Conservation (phyloP, 2,888 invertebrate species). For the Pheosia tremula region DNA sequence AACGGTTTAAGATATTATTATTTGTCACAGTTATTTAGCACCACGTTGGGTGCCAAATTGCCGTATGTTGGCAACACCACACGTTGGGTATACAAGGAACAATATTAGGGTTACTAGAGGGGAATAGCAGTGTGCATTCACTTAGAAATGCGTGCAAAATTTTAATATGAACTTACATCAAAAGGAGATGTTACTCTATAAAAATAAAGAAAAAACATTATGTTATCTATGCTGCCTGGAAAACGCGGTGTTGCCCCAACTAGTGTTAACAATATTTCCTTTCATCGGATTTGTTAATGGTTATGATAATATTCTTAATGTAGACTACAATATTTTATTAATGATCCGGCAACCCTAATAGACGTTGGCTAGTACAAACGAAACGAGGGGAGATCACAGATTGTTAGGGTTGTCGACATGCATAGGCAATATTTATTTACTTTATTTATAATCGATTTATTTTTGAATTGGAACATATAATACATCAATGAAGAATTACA, state of each 20-base stretch:
- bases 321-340: background rate
- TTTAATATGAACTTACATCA: no score
- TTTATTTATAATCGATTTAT: no score
- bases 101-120: background rate
- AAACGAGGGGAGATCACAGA: background rate
- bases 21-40: slow-evolving; percentile 37
- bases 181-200: no score
- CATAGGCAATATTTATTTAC: background rate
- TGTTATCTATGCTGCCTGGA: no score
- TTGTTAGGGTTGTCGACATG: background rate
- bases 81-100: slow-evolving; percentile 5
- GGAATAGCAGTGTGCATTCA: background rate
- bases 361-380: slow-evolving; percentile 2
- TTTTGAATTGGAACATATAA: no score
- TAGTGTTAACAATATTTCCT: no score
- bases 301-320: background rate
- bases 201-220: no score
- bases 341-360: background rate
- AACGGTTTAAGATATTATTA: slow-evolving; percentile 33
- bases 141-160: background rate
- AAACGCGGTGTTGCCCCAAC: no score
- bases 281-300: background rate
- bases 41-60: slow-evolving; percentile 34
- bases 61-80: slow-evolving; percentile 38
- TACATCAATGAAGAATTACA: no score